Conservation (phyloP, 2,888 invertebrate genomes). For the Ophraella communa region DNA sequence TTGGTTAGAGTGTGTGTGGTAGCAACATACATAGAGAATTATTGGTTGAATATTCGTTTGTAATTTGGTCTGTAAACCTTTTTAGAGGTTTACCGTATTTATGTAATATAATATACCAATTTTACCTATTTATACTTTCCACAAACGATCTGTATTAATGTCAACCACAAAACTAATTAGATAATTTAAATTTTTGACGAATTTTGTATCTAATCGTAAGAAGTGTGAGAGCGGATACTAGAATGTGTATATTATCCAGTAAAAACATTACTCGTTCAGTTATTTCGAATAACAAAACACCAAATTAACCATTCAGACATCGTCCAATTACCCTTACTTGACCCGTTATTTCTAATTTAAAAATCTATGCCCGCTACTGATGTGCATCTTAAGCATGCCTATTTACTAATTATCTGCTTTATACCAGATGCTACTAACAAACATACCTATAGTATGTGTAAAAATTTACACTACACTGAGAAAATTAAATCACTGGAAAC, state of each 20-base stretch:
- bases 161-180: no score
- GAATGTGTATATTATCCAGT: slow-evolving; percentile 3
- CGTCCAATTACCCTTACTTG: slow-evolving; percentile 27
- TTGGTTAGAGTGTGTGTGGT: no score
- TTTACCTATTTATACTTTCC: no score
- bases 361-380: slow-evolving; percentile 29
- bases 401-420: slow-evolving; percentile 31
- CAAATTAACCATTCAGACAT: slow-evolving; percentile 23
- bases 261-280: neutral
- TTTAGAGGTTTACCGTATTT: no score
- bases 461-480: slow-evolving; percentile 3
- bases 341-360: slow-evolving; percentile 25
- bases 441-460: neutral
- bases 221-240: slow-evolving; percentile 10
- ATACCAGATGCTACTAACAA: slow-evolving; percentile 10
- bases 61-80: no score
- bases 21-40: no score
- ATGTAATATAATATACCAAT: no score
- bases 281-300: slow-evolving; percentile 7
- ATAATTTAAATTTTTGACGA: neutral
- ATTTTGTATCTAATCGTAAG: neutral
- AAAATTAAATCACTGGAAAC: neutral
- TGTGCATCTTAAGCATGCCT: slow-evolving; percentile 26
- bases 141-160: no score
- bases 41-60: no score